phyloP scores from a whole-genome alignment of 2,888 invertebrate species.

The Meta bourneti region DNA sequence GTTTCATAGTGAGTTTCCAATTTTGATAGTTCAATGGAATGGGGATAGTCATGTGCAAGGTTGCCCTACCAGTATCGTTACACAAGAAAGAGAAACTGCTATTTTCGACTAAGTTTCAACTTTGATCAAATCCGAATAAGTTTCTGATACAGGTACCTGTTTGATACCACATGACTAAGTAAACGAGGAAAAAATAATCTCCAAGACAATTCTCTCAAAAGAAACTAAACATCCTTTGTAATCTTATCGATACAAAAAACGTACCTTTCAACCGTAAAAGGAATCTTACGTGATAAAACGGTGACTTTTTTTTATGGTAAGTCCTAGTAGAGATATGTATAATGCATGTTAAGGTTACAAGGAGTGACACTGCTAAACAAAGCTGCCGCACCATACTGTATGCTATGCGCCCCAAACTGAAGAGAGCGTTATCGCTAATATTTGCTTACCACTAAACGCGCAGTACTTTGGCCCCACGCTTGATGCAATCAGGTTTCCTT shows the following conservation, averaged over 20 bases:
- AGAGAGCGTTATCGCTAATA: constrained; percentile 71
- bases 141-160: not conserved
- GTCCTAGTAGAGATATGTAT: constrained; percentile 64
- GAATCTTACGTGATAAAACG: constrained; percentile 62
- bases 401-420: constrained; percentile 36
- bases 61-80: too few species aligned
- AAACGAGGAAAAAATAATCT: constrained; percentile 23
- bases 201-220: constrained; percentile 18
- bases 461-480: constrained; percentile 68
- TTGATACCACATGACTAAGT: not conserved
- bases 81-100: too few species aligned
- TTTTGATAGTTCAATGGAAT: too few species aligned
- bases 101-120: too few species aligned
- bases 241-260: constrained; percentile 65
- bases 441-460: constrained; percentile 72
- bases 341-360: constrained; percentile 60
- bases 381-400: constrained; percentile 51
- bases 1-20: too few species aligned
- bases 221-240: constrained; percentile 42
- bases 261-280: constrained; percentile 68
- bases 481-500: constrained; percentile 70
- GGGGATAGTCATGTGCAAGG: too few species aligned
- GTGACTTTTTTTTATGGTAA: constrained; percentile 61
- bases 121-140: too few species aligned
- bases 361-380: constrained; percentile 65